A percentile compares a stretch with the other conserved stretches of the same genome.
Evolutionary conservation across 1,140 invertebrate species (phyloP).

Genomic region (Muscidifurax raptorellus): DNA sequence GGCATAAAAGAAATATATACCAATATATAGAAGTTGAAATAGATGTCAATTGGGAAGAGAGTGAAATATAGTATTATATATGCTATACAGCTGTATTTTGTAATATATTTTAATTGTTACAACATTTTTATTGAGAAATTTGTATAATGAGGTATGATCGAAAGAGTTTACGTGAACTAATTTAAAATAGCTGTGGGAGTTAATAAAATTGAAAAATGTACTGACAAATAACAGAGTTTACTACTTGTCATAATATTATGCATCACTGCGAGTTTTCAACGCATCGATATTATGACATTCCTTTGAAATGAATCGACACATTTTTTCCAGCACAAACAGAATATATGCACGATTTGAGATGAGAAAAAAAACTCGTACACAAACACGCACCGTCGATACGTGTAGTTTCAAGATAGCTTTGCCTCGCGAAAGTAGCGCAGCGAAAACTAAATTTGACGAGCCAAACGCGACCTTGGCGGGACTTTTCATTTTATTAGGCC

Average conservation of each 20-base stretch:
- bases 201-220: background rate
- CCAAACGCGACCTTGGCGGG: too few species aligned
- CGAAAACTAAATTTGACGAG: background rate
- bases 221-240: background rate
- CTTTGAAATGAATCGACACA: background rate
- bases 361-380: background rate
- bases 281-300: background rate
- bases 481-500: background rate
- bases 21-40: background rate
- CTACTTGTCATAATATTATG: background rate
- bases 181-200: background rate
- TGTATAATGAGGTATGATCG: background rate
- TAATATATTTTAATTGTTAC: background rate
- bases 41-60: background rate
- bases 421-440: too few species aligned
- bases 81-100: background rate
- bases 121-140: too few species aligned
- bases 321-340: background rate
- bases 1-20: background rate
- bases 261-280: background rate
- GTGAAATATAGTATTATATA: background rate
- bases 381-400: background rate
- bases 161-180: background rate
- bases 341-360: too few species aligned
- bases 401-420: too few species aligned